Evolutionary conservation across 2,888 invertebrate genomes (phyloP).

Genomic region (Sphecodes monilicornis): DNA sequence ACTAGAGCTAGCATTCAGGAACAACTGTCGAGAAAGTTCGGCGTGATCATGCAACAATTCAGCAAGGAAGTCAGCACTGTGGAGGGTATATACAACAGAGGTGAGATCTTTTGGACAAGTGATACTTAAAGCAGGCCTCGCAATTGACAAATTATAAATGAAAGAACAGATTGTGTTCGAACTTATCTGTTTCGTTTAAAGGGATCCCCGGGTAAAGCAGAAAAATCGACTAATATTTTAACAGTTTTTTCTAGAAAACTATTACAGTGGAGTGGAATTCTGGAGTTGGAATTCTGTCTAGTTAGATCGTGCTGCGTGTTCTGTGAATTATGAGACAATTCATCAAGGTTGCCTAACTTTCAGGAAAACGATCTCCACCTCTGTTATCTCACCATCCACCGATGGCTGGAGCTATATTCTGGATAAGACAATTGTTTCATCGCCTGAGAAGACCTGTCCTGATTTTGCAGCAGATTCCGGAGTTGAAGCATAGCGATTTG

Average conservation of each 20-base stretch:
- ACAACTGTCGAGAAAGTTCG: slow-evolving; percentile 92
- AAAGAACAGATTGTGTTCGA: too few species aligned
- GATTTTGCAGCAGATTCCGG: slow-evolving; percentile 90
- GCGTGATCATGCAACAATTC: slow-evolving; percentile 93
- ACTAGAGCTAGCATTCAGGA: slow-evolving; percentile 90
- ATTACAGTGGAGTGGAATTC: too few species aligned
- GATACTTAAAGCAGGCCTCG: too few species aligned
- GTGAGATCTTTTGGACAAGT: slow-evolving; percentile 81
- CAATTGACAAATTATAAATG: too few species aligned
- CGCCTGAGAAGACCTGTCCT: slow-evolving; percentile 92
- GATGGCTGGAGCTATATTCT: slow-evolving; percentile 93
- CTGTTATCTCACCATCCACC: slow-evolving; percentile 91
- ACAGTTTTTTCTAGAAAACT: too few species aligned
- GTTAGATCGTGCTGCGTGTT: too few species aligned
- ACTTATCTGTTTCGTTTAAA: too few species aligned
- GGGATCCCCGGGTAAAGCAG: too few species aligned
- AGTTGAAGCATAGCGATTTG: slow-evolving; percentile 90
- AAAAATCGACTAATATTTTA: too few species aligned
- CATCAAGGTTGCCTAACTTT: slow-evolving; percentile 21
- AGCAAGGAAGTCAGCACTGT: slow-evolving; percentile 92
- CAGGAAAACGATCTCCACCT: slow-evolving; percentile 89
- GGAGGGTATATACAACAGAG: slow-evolving; percentile 88
- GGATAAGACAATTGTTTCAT: slow-evolving; percentile 92
- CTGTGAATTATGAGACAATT: neutral
- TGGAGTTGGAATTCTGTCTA: too few species aligned